Conservation (phyloP, 2,113 vertebrate genomes). For the Epinephelus cyanopodus region DNA sequence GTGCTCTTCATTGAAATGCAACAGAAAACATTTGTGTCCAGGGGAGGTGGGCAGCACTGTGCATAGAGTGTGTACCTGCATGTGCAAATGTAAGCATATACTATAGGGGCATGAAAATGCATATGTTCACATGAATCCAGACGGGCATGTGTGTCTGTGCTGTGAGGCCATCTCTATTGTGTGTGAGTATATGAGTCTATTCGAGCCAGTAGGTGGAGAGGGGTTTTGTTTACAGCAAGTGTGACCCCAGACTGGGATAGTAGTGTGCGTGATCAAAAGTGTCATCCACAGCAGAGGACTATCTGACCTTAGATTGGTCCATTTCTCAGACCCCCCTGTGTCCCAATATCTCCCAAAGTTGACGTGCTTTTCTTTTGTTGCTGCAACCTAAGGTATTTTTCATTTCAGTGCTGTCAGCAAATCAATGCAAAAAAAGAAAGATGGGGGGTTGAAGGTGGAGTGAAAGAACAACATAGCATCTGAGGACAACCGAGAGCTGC, state of each 20-base stretch:
- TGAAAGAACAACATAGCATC: constrained; percentile 57
- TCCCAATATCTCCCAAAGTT: constrained; percentile 73
- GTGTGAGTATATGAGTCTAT: neutral
- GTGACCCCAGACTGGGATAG: constrained; percentile 38
- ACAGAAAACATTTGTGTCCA: constrained; percentile 48
- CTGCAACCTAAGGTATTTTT: constrained; percentile 85
- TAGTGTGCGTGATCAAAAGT: constrained; percentile 46
- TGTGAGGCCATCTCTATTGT: constrained; percentile 1
- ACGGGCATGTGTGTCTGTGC: neutral
- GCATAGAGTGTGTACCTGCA: constrained; percentile 5
- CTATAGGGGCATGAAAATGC: neutral
- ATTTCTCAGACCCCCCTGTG: constrained; percentile 59
- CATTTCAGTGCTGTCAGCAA: constrained; percentile 86
- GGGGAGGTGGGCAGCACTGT: neutral
- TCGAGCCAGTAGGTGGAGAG: neutral
- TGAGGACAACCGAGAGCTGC: constrained; percentile 44
- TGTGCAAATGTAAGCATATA: constrained; percentile 1
- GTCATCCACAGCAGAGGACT: constrained; percentile 58
- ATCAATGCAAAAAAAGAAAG: constrained; percentile 82
- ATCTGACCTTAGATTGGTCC: constrained; percentile 68
- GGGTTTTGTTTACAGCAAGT: constrained; percentile 31
- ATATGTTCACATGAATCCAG: constrained; percentile 9
- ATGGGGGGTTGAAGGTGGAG: constrained; percentile 59
- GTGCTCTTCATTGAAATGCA: constrained; percentile 63
- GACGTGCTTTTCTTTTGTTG: constrained; percentile 71